Conservation (phyloP, 2,888 invertebrate genomes). For the Dryobota labecula region DNA sequence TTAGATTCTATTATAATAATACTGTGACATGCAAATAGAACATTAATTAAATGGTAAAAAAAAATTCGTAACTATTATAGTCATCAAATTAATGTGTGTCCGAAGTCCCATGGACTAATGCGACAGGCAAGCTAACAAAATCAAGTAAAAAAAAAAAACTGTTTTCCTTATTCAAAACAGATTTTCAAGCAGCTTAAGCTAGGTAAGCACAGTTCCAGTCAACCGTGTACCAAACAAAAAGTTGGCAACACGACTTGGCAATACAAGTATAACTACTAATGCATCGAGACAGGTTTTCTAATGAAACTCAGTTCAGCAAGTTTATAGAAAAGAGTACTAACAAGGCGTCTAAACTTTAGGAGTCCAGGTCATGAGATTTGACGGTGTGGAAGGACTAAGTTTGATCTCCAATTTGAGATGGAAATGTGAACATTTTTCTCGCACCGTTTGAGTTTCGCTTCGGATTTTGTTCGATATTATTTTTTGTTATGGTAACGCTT, state of each 20-base stretch:
- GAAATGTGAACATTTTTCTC: slow-evolving; percentile 38
- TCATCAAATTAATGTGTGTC: neutral
- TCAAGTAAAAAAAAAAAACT: neutral
- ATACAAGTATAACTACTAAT: slow-evolving; percentile 6
- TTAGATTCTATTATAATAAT: too few species aligned
- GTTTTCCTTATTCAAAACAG: neutral
- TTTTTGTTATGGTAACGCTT: neutral
- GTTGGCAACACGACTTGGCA: slow-evolving; percentile 11
- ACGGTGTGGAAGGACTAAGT: slow-evolving; percentile 28
- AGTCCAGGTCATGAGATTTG: slow-evolving; percentile 26
- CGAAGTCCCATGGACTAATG: too few species aligned
- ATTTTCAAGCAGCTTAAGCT: neutral
- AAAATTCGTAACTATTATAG: too few species aligned
- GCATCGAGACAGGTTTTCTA: neutral
- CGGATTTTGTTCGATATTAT: neutral
- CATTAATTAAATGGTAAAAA: too few species aligned
- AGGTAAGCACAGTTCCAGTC: neutral
- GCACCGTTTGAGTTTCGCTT: slow-evolving; percentile 10
- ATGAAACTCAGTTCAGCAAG: slow-evolving; percentile 14
- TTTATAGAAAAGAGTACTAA: slow-evolving; percentile 6
- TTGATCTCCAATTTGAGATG: slow-evolving; percentile 46
- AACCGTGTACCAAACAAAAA: slow-evolving; percentile 12
- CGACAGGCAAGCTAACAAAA: neutral
- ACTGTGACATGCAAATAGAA: too few species aligned
- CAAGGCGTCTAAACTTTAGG: slow-evolving; percentile 15